Evolutionary conservation across 1,140 invertebrate species (phyloP).

Genomic region (Bombus pyrosoma): DNA sequence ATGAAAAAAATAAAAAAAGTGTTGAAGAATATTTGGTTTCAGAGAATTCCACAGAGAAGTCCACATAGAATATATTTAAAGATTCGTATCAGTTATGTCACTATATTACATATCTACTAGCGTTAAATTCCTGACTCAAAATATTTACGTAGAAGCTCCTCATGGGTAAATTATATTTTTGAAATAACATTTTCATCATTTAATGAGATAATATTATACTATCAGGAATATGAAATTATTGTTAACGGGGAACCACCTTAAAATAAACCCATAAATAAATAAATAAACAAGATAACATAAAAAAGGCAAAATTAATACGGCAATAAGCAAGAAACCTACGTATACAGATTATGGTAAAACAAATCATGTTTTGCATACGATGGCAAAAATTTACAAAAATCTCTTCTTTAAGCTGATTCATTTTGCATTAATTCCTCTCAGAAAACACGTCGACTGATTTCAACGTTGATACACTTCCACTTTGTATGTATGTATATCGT

Average conservation of each 20-base stretch:
- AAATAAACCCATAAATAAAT: too few relatives aligned
- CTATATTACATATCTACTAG: neutral
- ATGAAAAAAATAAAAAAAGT: neutral
- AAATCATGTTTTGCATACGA: too few relatives aligned
- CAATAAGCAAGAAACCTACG: too few relatives aligned
- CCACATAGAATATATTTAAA: neutral
- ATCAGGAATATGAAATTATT: too few relatives aligned
- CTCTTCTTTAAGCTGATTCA: too few relatives aligned
- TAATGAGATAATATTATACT: too few relatives aligned
- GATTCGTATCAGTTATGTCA: neutral
- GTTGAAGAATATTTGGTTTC: neutral
- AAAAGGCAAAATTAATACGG: too few relatives aligned
- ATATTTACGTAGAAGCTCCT: neutral
- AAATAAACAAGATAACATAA: too few relatives aligned
- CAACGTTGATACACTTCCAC: neutral
- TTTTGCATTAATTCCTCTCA: too few relatives aligned
- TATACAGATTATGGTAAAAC: too few relatives aligned
- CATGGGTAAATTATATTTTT: neutral
- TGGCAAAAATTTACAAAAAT: too few relatives aligned
- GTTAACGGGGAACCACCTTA: too few relatives aligned
- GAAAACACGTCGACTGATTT: neutral
- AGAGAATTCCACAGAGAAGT: neutral
- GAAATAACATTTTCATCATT: neutral
- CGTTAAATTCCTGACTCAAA: neutral
- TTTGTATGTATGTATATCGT: constrained; percentile 9